Evolutionary conservation across 2,797 vertebrate species (phyloP), one percentile per base, ranked within the genome.

Genomic region (Falco novaeseelandiae): DNA sequence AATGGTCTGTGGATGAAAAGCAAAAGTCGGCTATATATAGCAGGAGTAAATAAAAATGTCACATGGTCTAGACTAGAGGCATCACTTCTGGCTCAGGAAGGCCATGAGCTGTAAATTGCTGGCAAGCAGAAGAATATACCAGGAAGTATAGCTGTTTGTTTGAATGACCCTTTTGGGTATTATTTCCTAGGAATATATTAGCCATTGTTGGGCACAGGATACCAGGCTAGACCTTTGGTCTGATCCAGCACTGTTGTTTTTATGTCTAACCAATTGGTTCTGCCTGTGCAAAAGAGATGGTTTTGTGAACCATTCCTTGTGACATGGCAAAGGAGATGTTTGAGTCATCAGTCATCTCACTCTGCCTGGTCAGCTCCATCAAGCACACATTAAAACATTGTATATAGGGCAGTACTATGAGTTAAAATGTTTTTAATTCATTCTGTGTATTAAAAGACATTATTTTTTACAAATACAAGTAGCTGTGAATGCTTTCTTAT

Each of bases 51-150:
- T 70, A 29, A 76, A 94, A 91, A 61, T 44, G 13, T 74, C 54
- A 58, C 1, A 1, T 9, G 18, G 16, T 71, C 61, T 85, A 32
- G 36, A 63, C 49, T 63, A 66, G 61, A 93, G 52, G 22, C 81
- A 67, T 92, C 73, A 34, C n/a, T 96, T 94, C 78, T 93, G 71
- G 86, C 74, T 93, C 67, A 74, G 55, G 81, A 93, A 91, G 49
- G 74, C 71, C 87, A 46, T 11, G 52, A 94, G 40, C 89, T 74
- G 78, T 67, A 83, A 94, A 95, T 61, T 93, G 82, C 91, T 93
- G 87, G 61, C 3, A 1, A 91, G 44, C 59, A 87, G 67, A 52
- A 93, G 32, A 83, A 54, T 44, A 38, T 63, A 36, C 15, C 59
- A 63, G 89, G 86, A 95, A 92, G 59, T 51, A 57, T 1, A 80